These are phyloP conservation scores for Isurus oxyrinchus DNA, from an alignment of 2,113 vertebrate genomes.

Conservation along the genomic window DNA sequence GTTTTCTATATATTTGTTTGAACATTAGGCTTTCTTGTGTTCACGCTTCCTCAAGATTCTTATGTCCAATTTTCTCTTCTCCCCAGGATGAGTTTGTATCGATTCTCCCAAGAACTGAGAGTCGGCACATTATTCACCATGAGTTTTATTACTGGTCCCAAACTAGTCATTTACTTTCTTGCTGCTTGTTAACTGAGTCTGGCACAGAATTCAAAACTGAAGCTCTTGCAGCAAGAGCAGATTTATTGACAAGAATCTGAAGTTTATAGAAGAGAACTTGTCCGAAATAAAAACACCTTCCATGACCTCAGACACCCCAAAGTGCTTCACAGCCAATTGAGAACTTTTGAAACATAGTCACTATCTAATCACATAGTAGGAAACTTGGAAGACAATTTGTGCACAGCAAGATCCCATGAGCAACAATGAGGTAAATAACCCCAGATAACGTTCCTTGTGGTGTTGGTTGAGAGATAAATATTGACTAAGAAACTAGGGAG, in stretches of 20 bases:
- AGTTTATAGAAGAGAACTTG: neutral
- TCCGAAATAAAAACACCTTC: neutral
- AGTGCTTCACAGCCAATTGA: neutral
- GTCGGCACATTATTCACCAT: neutral
- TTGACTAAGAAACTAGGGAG: no score
- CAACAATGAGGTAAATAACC: neutral
- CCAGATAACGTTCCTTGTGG: no score
- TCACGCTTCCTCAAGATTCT: neutral
- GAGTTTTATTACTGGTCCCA: neutral
- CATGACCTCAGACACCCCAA: neutral
- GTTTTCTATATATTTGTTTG: neutral
- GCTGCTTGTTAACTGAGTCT: neutral
- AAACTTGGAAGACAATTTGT: neutral
- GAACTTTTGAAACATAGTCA: neutral
- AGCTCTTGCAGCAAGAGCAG: neutral
- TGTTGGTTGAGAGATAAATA: no score
- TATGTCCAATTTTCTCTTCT: neutral
- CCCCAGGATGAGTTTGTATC: neutral
- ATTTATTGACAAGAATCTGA: neutral
- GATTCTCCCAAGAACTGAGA: neutral
- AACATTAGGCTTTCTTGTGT: neutral
- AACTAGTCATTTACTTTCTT: neutral
- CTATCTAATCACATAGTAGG: no score
- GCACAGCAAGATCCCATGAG: neutral
- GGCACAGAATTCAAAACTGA: neutral